These are phyloP conservation scores for Tiphia femorata DNA, from an alignment of 2,888 invertebrate species.

Conservation along the genomic window DNA sequence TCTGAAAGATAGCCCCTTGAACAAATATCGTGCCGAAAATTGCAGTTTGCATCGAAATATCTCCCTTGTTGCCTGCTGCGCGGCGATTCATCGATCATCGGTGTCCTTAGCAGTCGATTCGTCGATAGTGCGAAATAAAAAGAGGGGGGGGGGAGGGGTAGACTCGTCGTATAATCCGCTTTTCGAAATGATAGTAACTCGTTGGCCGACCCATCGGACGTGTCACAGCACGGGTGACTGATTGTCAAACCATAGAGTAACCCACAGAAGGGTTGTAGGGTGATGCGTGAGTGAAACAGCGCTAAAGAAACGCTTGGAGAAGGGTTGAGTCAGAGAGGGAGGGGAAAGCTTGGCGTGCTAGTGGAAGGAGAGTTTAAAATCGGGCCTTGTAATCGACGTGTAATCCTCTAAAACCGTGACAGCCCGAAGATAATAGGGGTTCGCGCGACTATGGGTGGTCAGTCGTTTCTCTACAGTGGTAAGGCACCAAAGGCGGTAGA, in stretches of 20 bases:
- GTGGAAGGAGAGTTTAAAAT: conserved; percentile 60
- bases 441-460: conserved; percentile 40
- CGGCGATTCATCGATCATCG: neutral
- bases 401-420: conserved; percentile 67
- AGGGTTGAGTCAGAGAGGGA: conserved; percentile 12
- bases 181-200: conserved; percentile 63
- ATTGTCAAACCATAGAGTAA: conserved; percentile 69
- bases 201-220: conserved; percentile 62
- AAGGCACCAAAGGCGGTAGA: too few species aligned
- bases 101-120: conserved; percentile 1
- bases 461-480: conserved; percentile 42
- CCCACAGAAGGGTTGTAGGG: conserved; percentile 58
- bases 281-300: conserved; percentile 15
- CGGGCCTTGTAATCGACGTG: conserved; percentile 68
- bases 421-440: conserved; percentile 41
- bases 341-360: neutral
- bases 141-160: conserved; percentile 40
- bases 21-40: too few species aligned
- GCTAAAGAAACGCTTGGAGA: conserved; percentile 10
- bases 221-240: conserved; percentile 68
- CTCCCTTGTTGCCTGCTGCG: too few species aligned
- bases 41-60: too few species aligned
- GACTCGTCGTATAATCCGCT: conserved; percentile 69
- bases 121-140: conserved; percentile 29
- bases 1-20: too few species aligned